Base-by-base conservation (phyloP, 2,797 vertebrate species). In the Tapera naevia region DNA sequence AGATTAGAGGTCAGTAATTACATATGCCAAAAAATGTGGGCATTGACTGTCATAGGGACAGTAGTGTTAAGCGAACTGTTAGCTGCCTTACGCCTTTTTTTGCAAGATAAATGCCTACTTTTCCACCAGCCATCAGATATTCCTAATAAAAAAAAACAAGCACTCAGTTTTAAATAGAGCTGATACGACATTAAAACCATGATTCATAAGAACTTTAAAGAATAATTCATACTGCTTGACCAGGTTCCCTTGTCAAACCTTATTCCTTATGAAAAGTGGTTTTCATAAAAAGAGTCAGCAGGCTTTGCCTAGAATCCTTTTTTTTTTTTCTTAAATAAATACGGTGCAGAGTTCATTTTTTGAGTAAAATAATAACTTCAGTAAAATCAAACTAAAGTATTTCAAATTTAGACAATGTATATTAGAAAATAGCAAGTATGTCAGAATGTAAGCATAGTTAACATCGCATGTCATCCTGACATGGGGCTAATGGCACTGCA, bases 1-100 rank as follows among this genome's bases (percentile, higher is more conserved):
- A 65, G 19, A 48, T 25, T 56, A 23, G 22, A 43, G 5, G 11
- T 30, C 54, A 53, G 5, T 9, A 53, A 57, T 41, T 64, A 24
- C 1, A n/a, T 12, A 24, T 23, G 9, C 1, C 7, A 78, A 56
- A 62, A 65, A 8, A 0, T 9, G 7, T 32, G 5, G 43, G n/a
- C 7, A 6, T 33, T 65, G 72, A 35, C 11, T n/a, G 5, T 33
- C 58, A 24, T 25, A 12, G 7, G 16, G 62, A 12, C 12, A 75
- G n/a, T n/a, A n/a, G n/a, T 66, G 28, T 14, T 32, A 60, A 66
- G 25, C 9, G 8, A 4, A 50, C 22, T 28, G 13, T 51, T 46
- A 60, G 9, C 23, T 13, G 23, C 8, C 3, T 41, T 45, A 14
- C 37, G 8, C 2, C 19, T 27, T 30, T 41, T 61, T 41, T 45